Conservation (phyloP, 2,113 vertebrate species). For the Mus spicilegus region DNA sequence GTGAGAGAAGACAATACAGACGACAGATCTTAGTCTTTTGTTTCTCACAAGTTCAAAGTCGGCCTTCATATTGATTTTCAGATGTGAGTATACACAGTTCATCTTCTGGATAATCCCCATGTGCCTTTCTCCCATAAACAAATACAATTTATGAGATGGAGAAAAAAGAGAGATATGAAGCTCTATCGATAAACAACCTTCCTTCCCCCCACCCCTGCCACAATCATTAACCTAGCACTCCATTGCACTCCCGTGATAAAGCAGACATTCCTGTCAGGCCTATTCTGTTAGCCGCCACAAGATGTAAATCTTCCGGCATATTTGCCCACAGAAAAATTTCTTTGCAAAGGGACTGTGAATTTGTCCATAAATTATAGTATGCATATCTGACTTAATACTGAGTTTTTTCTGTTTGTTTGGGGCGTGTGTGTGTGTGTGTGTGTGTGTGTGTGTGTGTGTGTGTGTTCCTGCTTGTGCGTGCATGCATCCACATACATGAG, state of each 20-base stretch:
- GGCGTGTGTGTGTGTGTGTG: neutral
- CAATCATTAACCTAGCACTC: neutral
- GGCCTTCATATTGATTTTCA: constrained; percentile 74
- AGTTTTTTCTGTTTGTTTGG: neutral
- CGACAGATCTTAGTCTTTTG: neutral
- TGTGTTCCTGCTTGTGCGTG: neutral
- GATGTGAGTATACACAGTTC: constrained; percentile 62
- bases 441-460: neutral
- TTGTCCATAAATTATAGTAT: constrained; percentile 29
- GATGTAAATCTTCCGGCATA: neutral
- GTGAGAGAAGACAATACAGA: constrained; percentile 53
- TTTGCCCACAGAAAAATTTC: neutral
- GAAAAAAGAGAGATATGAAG: constrained; percentile 42
- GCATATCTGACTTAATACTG: constrained; percentile 18
- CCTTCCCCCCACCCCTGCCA: neutral
- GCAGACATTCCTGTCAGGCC: neutral
- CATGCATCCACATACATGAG: neutral
- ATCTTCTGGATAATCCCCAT: constrained; percentile 73
- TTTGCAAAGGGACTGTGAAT: constrained; percentile 29
- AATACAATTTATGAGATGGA: constrained; percentile 69
- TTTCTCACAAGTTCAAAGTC: constrained; percentile 59
- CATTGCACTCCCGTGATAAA: neutral
- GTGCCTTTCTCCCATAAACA: constrained; percentile 70
- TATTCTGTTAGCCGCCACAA: neutral
- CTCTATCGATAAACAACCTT: constrained; percentile 52